Evolutionary conservation across 2,113 vertebrate species (phyloP).

Genomic region (Capreolus pygargus): DNA sequence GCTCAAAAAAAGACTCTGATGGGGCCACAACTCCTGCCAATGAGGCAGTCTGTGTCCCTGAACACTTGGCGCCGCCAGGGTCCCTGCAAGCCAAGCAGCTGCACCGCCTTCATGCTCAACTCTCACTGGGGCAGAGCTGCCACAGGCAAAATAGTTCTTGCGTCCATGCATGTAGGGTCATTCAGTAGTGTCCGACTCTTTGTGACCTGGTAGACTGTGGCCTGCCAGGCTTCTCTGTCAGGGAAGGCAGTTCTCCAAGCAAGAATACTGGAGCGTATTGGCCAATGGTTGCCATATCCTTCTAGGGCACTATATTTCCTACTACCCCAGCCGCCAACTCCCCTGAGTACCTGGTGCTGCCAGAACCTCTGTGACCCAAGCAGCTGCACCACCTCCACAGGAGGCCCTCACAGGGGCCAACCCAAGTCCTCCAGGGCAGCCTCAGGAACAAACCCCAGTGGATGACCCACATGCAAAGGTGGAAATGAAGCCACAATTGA

Average conservation of each 20-base stretch:
- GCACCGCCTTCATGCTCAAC: not conserved
- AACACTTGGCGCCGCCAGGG: not conserved
- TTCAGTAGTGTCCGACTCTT: not conserved
- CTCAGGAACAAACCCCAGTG: not conserved
- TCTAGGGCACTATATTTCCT: not conserved
- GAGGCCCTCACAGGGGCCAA: not conserved
- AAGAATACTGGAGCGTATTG: not conserved
- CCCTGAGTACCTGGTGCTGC: not conserved
- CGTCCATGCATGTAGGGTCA: accelerated
- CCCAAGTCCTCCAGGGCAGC: not conserved
- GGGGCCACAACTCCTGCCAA: not conserved
- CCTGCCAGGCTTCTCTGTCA: not conserved
- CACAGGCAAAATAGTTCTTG: not conserved
- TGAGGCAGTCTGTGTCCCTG: not conserved
- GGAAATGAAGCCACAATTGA: not conserved
- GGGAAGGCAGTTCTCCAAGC: not conserved
- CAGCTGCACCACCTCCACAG: not conserved
- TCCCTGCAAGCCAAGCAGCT: not conserved
- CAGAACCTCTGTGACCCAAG: not conserved
- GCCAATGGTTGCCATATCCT: not conserved
- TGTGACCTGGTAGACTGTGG: not conserved
- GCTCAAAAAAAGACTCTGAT: not conserved
- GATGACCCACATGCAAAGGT: not conserved
- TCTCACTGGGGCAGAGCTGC: not conserved
- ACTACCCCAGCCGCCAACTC: not conserved